phyloP scores from a whole-genome alignment of 2,113 vertebrate species.

The Lethenteron camtschaticum region DNA sequence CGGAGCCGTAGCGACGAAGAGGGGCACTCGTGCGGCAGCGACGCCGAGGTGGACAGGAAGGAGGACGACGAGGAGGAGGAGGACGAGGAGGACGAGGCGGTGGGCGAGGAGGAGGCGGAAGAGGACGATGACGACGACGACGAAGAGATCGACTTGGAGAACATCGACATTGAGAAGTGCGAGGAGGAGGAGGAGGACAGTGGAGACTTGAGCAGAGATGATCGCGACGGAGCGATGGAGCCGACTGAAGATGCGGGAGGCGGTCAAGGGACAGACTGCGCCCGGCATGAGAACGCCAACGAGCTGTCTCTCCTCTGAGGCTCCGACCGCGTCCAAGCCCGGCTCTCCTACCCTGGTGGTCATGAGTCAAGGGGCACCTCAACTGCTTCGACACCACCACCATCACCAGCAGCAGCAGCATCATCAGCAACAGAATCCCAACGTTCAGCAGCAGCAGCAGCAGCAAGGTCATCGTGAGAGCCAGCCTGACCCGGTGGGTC shows the following conservation, averaged over 20 bases:
- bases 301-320: too few species aligned
- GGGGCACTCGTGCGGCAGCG: slow-evolving; percentile 59
- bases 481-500: neutral
- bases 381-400: too few species aligned
- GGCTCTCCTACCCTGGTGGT: too few species aligned
- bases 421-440: too few species aligned
- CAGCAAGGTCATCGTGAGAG: too few species aligned
- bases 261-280: slow-evolving; percentile 19
- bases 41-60: slow-evolving; percentile 68
- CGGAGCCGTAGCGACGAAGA: slow-evolving; percentile 82
- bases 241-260: slow-evolving; percentile 25
- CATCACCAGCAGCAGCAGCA: too few species aligned
- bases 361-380: too few species aligned
- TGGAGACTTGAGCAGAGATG: slow-evolving; percentile 84
- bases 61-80: slow-evolving; percentile 85
- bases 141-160: slow-evolving; percentile 92
- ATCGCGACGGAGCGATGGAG: slow-evolving; percentile 36
- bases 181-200: slow-evolving; percentile 88
- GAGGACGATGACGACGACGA: slow-evolving; percentile 80
- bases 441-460: too few species aligned
- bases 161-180: slow-evolving; percentile 97
- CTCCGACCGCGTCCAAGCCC: too few species aligned
- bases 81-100: slow-evolving; percentile 81
- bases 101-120: slow-evolving; percentile 91
- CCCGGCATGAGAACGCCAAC: neutral